Percentiles rank a stretch among this genome's conserved stretches.
Evolutionary conservation across 2,797 vertebrate genomes (phyloP).

Genomic region (Acanthurus leucopareius): DNA sequence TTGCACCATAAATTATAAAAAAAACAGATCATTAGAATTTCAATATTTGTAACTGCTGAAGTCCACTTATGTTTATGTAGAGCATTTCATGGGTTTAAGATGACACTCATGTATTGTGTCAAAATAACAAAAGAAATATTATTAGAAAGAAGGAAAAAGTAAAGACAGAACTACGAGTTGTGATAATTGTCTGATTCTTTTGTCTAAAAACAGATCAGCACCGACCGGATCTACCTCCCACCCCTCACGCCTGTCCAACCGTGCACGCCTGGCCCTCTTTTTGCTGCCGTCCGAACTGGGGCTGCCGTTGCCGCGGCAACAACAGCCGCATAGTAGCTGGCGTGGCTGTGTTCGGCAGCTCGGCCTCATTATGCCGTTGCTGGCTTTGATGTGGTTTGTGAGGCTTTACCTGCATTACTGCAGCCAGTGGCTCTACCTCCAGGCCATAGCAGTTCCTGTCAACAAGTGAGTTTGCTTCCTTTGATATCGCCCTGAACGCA

Average conservation of each 20-base stretch:
- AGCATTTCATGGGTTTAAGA: neutral
- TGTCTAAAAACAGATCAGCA: constrained; percentile 56
- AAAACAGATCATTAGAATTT: neutral
- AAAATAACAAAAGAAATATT: neutral
- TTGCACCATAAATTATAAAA: constrained; percentile 16
- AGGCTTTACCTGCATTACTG: constrained; percentile 96
- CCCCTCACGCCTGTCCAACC: constrained; percentile 59
- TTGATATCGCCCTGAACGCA: constrained; percentile 77
- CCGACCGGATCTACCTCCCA: constrained; percentile 25
- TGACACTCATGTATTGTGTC: neutral
- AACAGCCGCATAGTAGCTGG: constrained; percentile 69
- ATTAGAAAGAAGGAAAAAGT: neutral
- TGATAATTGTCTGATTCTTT: neutral
- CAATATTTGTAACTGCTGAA: neutral
- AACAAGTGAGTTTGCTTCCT: constrained; percentile 92
- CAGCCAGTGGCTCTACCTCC: constrained; percentile 95
- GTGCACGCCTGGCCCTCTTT: constrained; percentile 77
- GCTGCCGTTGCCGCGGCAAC: constrained; percentile 74
- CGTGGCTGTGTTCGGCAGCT: constrained; percentile 80
- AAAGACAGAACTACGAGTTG: neutral
- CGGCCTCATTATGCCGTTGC: constrained; percentile 86
- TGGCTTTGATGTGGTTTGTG: constrained; percentile 92
- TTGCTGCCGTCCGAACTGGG: constrained; percentile 88
- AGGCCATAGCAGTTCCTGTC: constrained; percentile 90
- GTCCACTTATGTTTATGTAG: neutral